Evolutionary conservation across 2,888 invertebrate genomes (phyloP).

Genomic region (Melikaiella ostensackeni): DNA sequence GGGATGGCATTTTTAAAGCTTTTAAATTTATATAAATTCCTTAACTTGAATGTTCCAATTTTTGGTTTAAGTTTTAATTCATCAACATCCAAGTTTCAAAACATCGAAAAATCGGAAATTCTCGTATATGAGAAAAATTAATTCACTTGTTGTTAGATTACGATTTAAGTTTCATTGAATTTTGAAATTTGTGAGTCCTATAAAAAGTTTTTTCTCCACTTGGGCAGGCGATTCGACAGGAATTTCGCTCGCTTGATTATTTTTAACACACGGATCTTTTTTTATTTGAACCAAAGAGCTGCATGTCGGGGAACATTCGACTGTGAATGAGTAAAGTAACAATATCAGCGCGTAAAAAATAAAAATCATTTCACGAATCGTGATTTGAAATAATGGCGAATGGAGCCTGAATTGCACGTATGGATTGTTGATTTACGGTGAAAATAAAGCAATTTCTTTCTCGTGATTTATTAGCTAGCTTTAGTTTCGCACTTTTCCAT

Average conservation of each 20-base stretch:
- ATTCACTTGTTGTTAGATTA: too few species aligned
- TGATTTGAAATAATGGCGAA: slow-evolving; percentile 15
- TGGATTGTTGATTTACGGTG: slow-evolving; percentile 18
- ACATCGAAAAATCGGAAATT: too few species aligned
- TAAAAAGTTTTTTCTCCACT: slow-evolving; percentile 20
- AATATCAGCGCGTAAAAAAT: slow-evolving; percentile 13
- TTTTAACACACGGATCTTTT: slow-evolving; percentile 7
- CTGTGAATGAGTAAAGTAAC: slow-evolving; percentile 2
- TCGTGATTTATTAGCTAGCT: slow-evolving; percentile 1
- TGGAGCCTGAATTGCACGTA: slow-evolving; percentile 3
- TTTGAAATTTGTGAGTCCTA: neutral
- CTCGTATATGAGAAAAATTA: too few species aligned
- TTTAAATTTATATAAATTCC: too few species aligned
- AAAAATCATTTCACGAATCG: slow-evolving; percentile 8
- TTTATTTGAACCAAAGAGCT: slow-evolving; percentile 10
- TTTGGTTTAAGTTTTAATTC: too few species aligned
- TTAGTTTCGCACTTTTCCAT: neutral
- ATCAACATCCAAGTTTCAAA: too few species aligned
- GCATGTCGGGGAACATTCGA: neutral
- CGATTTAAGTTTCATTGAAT: neutral
- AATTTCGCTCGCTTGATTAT: slow-evolving; percentile 1
- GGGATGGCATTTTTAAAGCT: too few species aligned
- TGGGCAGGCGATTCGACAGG: neutral
- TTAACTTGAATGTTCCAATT: too few species aligned
- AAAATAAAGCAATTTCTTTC: neutral